Conservation (phyloP, 1,140 invertebrate species). For the Frieseomelitta varia region DNA sequence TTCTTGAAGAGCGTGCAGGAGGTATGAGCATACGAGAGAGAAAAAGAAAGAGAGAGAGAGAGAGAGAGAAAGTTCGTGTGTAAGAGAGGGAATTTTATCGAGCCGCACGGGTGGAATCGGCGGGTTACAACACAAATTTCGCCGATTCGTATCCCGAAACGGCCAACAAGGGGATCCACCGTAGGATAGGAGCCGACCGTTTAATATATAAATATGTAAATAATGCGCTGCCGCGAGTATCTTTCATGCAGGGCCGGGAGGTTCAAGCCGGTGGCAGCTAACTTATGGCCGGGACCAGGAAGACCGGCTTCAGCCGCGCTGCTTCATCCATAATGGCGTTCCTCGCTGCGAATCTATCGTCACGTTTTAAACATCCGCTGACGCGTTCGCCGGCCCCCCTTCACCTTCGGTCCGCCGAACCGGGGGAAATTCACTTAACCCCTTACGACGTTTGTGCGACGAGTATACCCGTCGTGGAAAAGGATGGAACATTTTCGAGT, state of each 20-base stretch:
- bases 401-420: too few relatives aligned
- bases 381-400: too few relatives aligned
- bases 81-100: conserved; percentile 38
- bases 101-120: conserved; percentile 20
- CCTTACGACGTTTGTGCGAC: too few relatives aligned
- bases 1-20: not conserved
- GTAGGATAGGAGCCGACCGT: conserved; percentile 51
- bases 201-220: conserved; percentile 80
- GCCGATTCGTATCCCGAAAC: conserved; percentile 55
- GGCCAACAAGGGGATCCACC: conserved; percentile 59
- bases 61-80: too few relatives aligned
- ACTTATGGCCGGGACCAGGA: conserved; percentile 75
- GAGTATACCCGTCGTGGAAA: too few relatives aligned
- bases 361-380: conserved; percentile 58
- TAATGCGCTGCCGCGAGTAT: conserved; percentile 74
- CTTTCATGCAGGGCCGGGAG: conserved; percentile 69
- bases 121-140: conserved; percentile 54
- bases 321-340: conserved; percentile 66
- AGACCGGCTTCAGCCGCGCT: conserved; percentile 59
- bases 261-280: conserved; percentile 72
- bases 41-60: not conserved
- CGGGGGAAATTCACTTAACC: too few relatives aligned
- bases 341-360: conserved; percentile 75
- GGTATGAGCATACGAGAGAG: not conserved
- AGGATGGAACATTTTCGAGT: too few relatives aligned